A percentile compares a stretch with the other conserved stretches of the same genome.
phyloP scores from a whole-genome alignment of 2,797 vertebrate species.

The Zonotrichia albicollis region DNA sequence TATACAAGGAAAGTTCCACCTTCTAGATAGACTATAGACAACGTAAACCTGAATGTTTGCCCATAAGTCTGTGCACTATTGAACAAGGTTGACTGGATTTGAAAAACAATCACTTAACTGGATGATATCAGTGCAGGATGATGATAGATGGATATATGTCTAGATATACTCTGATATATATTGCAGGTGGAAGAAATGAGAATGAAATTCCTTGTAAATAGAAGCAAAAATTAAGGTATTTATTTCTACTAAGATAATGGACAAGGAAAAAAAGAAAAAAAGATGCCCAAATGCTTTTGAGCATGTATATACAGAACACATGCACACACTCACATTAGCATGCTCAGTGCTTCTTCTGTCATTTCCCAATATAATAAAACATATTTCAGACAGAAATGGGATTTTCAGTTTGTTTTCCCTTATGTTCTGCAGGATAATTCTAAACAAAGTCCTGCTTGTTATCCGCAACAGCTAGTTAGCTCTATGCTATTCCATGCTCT shows the following conservation, averaged over 20 bases:
- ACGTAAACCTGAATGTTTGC: background rate
- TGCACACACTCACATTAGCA: accelerated
- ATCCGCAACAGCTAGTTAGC: background rate
- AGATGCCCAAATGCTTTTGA: accelerated
- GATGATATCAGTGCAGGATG: background rate
- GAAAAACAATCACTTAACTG: background rate
- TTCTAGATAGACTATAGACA: background rate
- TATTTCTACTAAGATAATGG: background rate
- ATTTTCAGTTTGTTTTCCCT: background rate
- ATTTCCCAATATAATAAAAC: background rate
- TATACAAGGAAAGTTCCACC: background rate
- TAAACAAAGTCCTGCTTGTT: background rate
- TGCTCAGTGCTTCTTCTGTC: background rate
- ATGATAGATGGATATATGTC: background rate
- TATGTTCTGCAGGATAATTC: background rate
- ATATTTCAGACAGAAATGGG: background rate
- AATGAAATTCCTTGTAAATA: background rate
- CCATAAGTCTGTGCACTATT: accelerated
- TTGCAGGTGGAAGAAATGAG: background rate
- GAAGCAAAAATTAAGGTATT: background rate
- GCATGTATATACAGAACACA: background rate
- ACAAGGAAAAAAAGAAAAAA: background rate
- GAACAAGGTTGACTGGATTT: background rate
- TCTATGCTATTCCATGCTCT: background rate
- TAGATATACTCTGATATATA: background rate